A percentile compares a stretch with the other conserved stretches of the same genome.
phyloP scores from a whole-genome alignment of 2,888 invertebrate genomes.

The Euzophera pinguis region DNA sequence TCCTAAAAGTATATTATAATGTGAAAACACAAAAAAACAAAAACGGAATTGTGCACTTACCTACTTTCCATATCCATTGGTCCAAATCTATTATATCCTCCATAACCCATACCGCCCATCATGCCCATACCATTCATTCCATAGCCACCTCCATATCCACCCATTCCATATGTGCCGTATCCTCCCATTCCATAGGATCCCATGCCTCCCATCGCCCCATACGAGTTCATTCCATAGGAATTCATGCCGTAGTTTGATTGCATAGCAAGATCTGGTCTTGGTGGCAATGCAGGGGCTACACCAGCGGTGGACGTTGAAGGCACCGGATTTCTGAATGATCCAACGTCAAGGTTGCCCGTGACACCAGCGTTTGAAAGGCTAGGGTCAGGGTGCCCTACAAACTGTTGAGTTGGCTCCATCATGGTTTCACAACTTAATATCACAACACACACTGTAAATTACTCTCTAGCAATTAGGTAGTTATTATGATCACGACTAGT shows the following conservation, averaged over 20 bases:
- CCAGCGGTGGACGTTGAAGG: constrained; percentile 42
- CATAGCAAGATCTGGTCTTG: constrained; percentile 48
- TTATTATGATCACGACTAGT: no score
- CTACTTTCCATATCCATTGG: constrained; percentile 82
- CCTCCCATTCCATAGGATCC: constrained; percentile 33
- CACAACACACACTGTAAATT: neutral
- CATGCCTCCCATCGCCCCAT: constrained; percentile 36
- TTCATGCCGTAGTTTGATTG: constrained; percentile 46
- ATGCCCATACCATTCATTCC: constrained; percentile 34
- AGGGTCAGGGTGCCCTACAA: constrained; percentile 45
- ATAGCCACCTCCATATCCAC: constrained; percentile 25
- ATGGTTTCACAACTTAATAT: constrained; percentile 35
- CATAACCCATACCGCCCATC: constrained; percentile 50
- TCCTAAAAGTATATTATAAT: neutral
- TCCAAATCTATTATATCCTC: constrained; percentile 63
- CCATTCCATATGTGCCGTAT: constrained; percentile 32
- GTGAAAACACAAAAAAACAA: neutral
- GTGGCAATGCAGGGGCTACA: constrained; percentile 48
- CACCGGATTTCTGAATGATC: constrained; percentile 47
- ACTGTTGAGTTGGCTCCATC: constrained; percentile 55
- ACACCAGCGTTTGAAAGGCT: constrained; percentile 45
- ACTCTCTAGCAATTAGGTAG: neutral
- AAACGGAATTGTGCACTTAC: constrained; percentile 38
- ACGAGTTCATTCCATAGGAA: constrained; percentile 31
- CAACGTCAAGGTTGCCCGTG: constrained; percentile 28